Evolutionary conservation across 1,140 invertebrate species (phyloP).

Genomic region (Lordiphosa stackelbergi): DNA sequence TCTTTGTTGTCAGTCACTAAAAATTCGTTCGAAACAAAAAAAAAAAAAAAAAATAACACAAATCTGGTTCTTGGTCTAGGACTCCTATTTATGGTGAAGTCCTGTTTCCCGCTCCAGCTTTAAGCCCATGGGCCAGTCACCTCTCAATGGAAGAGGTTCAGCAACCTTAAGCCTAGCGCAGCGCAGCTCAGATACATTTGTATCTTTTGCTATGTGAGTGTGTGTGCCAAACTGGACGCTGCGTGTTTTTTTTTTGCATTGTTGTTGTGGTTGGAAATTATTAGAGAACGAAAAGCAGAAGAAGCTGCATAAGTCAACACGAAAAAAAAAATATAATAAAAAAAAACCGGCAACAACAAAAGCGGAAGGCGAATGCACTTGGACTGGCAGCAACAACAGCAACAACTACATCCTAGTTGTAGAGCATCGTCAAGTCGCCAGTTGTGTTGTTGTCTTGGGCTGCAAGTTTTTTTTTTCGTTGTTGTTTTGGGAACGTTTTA

Average conservation of each 20-base stretch:
- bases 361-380: slow-evolving; percentile 43
- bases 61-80: slow-evolving; percentile 11
- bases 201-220: slow-evolving; percentile 11
- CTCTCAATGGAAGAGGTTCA: slow-evolving; percentile 9
- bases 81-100: slow-evolving; percentile 22
- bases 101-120: slow-evolving; percentile 3
- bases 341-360: slow-evolving; percentile 12
- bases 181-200: slow-evolving; percentile 20
- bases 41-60: slow-evolving; percentile 1
- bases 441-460: slow-evolving; percentile 8
- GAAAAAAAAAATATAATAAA: slow-evolving; percentile 10
- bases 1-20: slow-evolving; percentile 3
- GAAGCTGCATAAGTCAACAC: slow-evolving; percentile 11
- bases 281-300: slow-evolving; percentile 10
- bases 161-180: slow-evolving; percentile 15
- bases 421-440: slow-evolving; percentile 13
- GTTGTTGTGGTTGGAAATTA: slow-evolving; percentile 18
- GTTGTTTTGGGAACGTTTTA: slow-evolving; percentile 17
- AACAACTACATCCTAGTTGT: slow-evolving; percentile 17
- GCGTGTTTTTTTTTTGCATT: slow-evolving; percentile 9
- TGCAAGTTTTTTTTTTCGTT: slow-evolving; percentile 51
- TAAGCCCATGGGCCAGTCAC: background rate
- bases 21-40: slow-evolving; percentile 23
- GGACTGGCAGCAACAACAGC: slow-evolving; percentile 25
- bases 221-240: slow-evolving; percentile 32